These are phyloP conservation scores for Machaerirhynchus nigripectus DNA, from an alignment of 2,113 vertebrate species.

Conservation along the genomic window DNA sequence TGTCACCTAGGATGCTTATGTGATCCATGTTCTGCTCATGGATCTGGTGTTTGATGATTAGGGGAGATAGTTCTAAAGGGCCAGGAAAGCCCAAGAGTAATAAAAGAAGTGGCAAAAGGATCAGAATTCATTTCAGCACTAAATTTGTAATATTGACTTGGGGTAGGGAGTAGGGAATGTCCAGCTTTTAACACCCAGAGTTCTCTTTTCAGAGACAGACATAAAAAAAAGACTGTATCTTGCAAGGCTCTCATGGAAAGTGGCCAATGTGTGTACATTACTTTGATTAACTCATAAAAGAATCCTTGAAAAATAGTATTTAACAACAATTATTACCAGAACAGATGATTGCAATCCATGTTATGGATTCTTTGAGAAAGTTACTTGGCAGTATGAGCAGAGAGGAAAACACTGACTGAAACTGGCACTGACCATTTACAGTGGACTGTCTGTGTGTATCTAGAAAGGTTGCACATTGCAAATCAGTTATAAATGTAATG, in stretches of 20 bases:
- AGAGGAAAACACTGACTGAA: neutral
- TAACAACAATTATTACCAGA: neutral
- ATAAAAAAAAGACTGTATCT: neutral
- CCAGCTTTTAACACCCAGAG: neutral
- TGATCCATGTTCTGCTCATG: neutral
- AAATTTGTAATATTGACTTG: neutral
- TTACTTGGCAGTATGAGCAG: neutral
- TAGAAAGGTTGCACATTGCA: neutral
- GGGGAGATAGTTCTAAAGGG: neutral
- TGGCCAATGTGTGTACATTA: neutral
- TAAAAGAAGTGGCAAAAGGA: neutral
- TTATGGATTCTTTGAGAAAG: neutral
- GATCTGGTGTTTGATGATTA: neutral
- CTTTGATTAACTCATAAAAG: neutral
- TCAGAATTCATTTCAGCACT: neutral
- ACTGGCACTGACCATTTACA: neutral
- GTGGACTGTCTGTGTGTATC: neutral
- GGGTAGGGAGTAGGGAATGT: neutral
- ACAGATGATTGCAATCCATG: neutral
- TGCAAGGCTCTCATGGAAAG: neutral
- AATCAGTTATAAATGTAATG: neutral
- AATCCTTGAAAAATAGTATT: neutral
- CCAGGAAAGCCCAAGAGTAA: neutral
- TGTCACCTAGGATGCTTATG: neutral
- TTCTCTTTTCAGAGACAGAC: neutral